Evolutionary conservation across 2,888 invertebrate species (phyloP).

Genomic region (Amphipyra tragopoginis): DNA sequence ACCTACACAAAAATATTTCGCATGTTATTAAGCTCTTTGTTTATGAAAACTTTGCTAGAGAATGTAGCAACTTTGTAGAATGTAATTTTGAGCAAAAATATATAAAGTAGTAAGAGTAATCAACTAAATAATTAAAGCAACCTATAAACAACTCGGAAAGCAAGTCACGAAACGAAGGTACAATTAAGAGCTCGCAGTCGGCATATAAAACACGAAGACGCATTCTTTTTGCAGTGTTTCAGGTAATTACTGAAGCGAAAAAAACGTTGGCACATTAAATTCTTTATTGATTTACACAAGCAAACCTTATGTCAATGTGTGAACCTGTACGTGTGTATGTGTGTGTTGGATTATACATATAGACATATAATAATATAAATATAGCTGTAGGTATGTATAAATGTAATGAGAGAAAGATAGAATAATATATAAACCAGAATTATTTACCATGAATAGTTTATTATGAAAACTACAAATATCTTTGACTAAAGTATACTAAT

Average conservation of each 20-base stretch:
- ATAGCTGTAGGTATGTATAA: too few relatives aligned
- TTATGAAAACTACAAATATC: too few relatives aligned
- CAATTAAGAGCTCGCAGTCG: conserved; percentile 82
- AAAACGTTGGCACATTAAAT: conserved; percentile 70
- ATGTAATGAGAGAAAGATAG: too few relatives aligned
- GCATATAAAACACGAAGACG: conserved; percentile 80
- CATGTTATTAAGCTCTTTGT: conserved; percentile 8
- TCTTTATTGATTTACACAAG: conserved; percentile 64
- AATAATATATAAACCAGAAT: too few relatives aligned
- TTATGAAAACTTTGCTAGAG: conserved; percentile 7
- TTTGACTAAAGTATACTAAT: too few relatives aligned
- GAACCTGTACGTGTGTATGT: background rate
- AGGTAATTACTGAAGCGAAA: conserved; percentile 69
- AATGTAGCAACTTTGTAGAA: conserved; percentile 7
- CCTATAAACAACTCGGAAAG: conserved; percentile 70
- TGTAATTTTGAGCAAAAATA: conserved; percentile 15
- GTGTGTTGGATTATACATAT: background rate
- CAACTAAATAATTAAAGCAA: conserved; percentile 54
- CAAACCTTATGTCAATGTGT: conserved; percentile 29
- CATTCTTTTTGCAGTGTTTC: conserved; percentile 72
- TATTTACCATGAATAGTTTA: too few relatives aligned
- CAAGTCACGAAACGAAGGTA: conserved; percentile 82
- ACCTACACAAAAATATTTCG: conserved; percentile 16
- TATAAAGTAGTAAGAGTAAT: conserved; percentile 29
- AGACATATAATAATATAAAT: too few relatives aligned